phyloP scores from a whole-genome alignment of 2,797 vertebrate genomes.

The Pangasius macronema region DNA sequence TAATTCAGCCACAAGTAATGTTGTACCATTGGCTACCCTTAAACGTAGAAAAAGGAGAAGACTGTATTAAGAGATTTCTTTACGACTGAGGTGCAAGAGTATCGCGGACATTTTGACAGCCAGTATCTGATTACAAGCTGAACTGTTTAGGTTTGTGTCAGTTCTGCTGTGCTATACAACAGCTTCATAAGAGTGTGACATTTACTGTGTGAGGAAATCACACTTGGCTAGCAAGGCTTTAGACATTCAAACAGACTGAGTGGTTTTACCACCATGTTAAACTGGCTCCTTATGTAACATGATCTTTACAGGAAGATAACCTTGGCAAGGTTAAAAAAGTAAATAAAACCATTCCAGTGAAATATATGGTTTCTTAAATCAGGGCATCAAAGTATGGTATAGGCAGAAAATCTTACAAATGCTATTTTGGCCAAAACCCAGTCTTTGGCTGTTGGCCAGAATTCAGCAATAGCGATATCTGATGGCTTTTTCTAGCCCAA shows the following conservation, averaged over 20 bases:
- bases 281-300: background rate
- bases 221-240: background rate
- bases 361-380: background rate
- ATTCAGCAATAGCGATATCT: background rate
- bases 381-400: background rate
- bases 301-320: background rate
- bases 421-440: background rate
- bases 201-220: conserved; percentile 2
- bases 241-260: background rate
- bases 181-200: background rate
- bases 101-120: background rate
- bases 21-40: background rate
- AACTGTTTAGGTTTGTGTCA: background rate
- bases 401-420: background rate
- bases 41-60: background rate
- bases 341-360: background rate
- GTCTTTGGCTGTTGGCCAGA: background rate
- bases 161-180: background rate
- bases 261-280: background rate
- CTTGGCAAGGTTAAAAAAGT: background rate
- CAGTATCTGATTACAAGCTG: background rate
- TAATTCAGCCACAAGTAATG: background rate
- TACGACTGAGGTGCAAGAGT: background rate
- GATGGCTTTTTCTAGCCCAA: background rate
- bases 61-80: background rate